Conservation (phyloP, 2,797 vertebrate genomes). For the Enteromius viviparus region DNA sequence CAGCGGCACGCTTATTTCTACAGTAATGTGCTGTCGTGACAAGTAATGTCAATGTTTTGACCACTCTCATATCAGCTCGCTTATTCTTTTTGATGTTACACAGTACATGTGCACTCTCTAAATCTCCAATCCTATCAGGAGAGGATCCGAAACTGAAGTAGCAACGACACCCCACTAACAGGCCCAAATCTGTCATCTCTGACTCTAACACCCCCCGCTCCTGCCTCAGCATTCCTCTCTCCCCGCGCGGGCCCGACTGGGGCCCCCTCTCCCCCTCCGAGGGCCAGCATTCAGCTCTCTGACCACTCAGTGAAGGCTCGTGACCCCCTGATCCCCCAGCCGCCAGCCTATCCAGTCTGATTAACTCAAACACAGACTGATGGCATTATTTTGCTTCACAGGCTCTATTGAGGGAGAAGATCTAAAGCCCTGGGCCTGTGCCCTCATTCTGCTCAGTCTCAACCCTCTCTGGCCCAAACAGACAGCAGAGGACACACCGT, state of each 20-base stretch:
- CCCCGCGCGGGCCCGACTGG: slow-evolving; percentile 55
- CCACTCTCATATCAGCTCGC: background rate
- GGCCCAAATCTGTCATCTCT: slow-evolving; percentile 64
- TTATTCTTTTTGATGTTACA: slow-evolving; percentile 31
- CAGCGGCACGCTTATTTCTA: background rate
- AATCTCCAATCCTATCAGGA: slow-evolving; percentile 48
- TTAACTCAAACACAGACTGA: slow-evolving; percentile 84
- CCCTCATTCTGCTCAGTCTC: slow-evolving; percentile 82
- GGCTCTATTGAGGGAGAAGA: slow-evolving; percentile 79
- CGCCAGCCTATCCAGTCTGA: slow-evolving; percentile 87
- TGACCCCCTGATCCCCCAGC: slow-evolving; percentile 81
- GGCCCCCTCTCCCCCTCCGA: slow-evolving; percentile 58
- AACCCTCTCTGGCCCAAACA: slow-evolving; percentile 67
- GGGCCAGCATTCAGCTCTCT: slow-evolving; percentile 83
- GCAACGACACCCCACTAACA: slow-evolving; percentile 57
- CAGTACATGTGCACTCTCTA: slow-evolving; percentile 40
- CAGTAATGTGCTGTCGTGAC: slow-evolving; percentile 1
- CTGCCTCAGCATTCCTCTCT: slow-evolving; percentile 63
- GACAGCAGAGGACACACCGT: slow-evolving; percentile 62
- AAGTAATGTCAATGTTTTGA: slow-evolving; percentile 28
- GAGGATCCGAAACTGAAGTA: slow-evolving; percentile 53
- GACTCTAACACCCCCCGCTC: slow-evolving; percentile 61
- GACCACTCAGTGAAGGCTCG: slow-evolving; percentile 78
- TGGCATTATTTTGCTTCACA: slow-evolving; percentile 88
- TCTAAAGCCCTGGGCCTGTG: slow-evolving; percentile 79